phyloP scores from a whole-genome alignment of 2,797 vertebrate species.

The Lutjanus campechanus region DNA sequence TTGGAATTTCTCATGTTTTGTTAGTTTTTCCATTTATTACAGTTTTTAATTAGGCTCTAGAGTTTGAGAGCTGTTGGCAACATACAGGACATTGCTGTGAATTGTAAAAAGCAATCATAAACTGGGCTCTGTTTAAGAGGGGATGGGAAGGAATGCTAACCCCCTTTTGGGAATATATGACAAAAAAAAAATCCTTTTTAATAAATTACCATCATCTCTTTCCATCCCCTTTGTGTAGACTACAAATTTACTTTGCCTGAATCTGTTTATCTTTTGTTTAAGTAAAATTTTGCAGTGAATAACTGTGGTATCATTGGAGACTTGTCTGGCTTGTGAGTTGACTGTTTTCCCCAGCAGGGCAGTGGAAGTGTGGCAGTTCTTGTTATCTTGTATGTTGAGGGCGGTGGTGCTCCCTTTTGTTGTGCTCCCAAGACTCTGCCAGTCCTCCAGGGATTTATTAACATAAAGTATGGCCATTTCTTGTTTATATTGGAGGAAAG shows the following conservation, averaged over 20 bases:
- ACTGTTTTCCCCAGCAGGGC: background rate
- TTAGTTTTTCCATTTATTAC: background rate
- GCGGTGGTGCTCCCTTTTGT: background rate
- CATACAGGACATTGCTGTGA: background rate
- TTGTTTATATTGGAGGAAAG: slow-evolving; percentile 24
- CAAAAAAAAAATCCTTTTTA: background rate
- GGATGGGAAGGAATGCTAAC: background rate
- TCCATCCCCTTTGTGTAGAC: background rate
- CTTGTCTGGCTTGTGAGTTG: background rate
- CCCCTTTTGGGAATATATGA: background rate
- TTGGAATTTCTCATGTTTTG: background rate
- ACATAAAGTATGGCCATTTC: background rate
- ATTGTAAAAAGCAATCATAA: no score
- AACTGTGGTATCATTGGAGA: background rate
- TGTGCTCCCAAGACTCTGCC: slow-evolving; percentile 7
- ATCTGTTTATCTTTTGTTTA: background rate
- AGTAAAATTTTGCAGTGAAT: background rate
- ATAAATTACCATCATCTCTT: background rate
- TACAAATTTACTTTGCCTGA: background rate
- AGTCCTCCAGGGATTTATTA: slow-evolving; percentile 2
- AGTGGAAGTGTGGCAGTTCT: background rate
- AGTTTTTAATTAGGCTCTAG: background rate
- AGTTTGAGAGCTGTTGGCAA: background rate
- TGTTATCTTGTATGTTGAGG: background rate
- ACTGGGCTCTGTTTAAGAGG: background rate